Conservation (phyloP, 1,140 invertebrate genomes). For the Steinernema khuongi region DNA sequence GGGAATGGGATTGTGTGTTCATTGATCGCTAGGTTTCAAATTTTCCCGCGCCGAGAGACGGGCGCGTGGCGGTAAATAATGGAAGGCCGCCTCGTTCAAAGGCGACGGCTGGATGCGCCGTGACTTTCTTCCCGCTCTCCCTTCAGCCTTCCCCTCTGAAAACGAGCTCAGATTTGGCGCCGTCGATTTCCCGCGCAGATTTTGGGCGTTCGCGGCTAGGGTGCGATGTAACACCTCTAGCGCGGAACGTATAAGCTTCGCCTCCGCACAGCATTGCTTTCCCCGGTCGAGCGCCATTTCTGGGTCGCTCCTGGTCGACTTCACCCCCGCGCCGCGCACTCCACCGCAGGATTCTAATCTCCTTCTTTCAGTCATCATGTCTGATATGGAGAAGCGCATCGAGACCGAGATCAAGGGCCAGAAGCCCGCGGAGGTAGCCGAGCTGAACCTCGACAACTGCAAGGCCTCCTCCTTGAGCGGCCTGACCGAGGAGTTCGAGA, state of each 20-base stretch:
- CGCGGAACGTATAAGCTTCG: no score
- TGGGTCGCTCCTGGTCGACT: no score
- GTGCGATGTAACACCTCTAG: no score
- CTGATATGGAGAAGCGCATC: background rate
- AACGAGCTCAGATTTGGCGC: no score
- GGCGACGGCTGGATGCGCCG: background rate
- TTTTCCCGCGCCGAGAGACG: background rate
- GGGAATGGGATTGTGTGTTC: background rate
- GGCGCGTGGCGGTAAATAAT: background rate
- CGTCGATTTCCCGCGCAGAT: no score
- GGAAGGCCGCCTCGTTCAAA: background rate
- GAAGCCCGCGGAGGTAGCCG: background rate
- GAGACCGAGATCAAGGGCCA: constrained; percentile 9
- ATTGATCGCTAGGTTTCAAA: background rate
- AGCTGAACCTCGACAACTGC: constrained; percentile 6
- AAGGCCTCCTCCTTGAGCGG: background rate
- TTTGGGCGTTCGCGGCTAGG: no score
- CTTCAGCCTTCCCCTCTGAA: no score
- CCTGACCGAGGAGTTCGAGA: background rate
- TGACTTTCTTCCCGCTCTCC: background rate
- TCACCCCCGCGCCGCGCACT: no score
- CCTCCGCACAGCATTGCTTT: no score
- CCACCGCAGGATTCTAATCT: no score
- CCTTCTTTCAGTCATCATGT: no score
- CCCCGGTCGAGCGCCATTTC: no score